These are phyloP conservation scores for Antigone vipio DNA, from an alignment of 2,113 vertebrate species.

Conservation along the genomic window DNA sequence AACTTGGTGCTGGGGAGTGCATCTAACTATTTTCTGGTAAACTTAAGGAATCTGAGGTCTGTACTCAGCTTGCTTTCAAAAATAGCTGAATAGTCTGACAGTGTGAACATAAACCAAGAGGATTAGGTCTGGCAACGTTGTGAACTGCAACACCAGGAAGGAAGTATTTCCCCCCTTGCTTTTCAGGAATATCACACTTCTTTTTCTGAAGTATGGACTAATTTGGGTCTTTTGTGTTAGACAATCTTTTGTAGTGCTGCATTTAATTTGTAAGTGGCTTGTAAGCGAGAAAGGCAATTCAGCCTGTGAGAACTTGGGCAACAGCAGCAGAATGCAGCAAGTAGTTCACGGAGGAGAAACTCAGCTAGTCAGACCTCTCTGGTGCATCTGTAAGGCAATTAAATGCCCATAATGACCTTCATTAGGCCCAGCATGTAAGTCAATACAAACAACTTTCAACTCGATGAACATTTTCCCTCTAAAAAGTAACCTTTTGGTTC, in stretches of 20 bases:
- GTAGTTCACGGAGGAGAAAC: background rate
- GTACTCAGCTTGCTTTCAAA: background rate
- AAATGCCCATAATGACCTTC: constrained; percentile 13
- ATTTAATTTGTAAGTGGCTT: background rate
- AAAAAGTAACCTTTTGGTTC: background rate
- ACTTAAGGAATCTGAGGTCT: background rate
- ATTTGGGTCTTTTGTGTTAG: background rate
- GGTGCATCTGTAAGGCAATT: background rate
- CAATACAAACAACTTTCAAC: constrained; percentile 12
- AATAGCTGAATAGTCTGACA: background rate
- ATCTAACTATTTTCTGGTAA: background rate
- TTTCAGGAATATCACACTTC: background rate
- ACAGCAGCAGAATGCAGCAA: background rate
- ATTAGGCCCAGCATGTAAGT: background rate
- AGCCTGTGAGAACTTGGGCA: background rate
- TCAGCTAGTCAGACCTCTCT: background rate
- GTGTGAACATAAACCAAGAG: background rate
- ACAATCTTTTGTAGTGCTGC: background rate
- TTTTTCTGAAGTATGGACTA: background rate
- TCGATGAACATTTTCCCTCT: background rate
- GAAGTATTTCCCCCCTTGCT: background rate
- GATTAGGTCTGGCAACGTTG: background rate
- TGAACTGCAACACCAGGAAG: background rate
- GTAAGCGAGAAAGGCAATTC: background rate
- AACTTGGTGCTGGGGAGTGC: background rate